A percentile compares a stretch with the other conserved stretches of the same genome.
These are phyloP conservation scores for Neopipo cinnamomea DNA, from an alignment of 2,113 vertebrate genomes.

Conservation along the genomic window DNA sequence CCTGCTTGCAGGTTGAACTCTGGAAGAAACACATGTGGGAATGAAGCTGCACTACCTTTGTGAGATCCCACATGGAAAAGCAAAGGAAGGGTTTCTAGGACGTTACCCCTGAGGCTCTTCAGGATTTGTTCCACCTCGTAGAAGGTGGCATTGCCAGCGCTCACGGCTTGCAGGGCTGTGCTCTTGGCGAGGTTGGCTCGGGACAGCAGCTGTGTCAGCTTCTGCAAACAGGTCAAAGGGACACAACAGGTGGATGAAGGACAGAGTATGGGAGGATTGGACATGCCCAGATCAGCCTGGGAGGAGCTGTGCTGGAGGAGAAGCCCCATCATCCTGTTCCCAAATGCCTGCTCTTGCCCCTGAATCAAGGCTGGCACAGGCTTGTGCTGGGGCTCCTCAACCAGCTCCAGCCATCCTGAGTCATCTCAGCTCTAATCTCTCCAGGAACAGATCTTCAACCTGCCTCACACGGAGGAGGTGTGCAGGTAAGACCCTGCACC, in stretches of 20 bases:
- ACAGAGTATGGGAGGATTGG: fast-evolving
- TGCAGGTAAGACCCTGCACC: neutral
- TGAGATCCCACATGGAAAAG: neutral
- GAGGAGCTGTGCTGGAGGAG: neutral
- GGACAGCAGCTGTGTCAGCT: conserved; percentile 73
- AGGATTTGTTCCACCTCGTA: conserved; percentile 81
- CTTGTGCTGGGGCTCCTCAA: neutral
- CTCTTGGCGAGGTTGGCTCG: conserved; percentile 80
- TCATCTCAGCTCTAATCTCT: neutral
- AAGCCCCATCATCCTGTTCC: neutral
- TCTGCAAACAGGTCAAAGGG: conserved; percentile 66
- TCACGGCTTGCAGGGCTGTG: conserved; percentile 77
- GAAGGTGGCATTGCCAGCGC: conserved; percentile 77
- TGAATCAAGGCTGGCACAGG: neutral
- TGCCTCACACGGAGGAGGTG: fast-evolving
- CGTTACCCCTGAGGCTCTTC: conserved; percentile 82
- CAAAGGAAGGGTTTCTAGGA: neutral
- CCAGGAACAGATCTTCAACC: neutral
- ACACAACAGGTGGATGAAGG: neutral
- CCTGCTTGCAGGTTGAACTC: conserved; percentile 85
- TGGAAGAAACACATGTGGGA: neutral
- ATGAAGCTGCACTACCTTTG: neutral
- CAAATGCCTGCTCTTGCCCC: neutral
- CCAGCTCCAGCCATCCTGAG: neutral
- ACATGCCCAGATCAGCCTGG: neutral